Conservation (phyloP, 2,113 vertebrate species). For the Takifugu flavidus region DNA sequence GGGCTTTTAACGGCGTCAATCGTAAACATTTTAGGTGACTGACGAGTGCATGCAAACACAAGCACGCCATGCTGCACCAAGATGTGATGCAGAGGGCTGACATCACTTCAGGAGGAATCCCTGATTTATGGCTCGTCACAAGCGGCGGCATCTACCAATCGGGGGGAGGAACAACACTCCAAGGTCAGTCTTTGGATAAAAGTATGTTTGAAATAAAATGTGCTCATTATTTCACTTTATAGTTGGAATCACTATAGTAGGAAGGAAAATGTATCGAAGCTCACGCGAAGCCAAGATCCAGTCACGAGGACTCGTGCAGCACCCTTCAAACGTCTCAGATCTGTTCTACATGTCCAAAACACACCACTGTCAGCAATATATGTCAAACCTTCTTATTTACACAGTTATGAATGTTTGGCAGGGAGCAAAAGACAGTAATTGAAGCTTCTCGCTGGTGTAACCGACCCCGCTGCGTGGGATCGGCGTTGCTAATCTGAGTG, state of each 20-base stretch:
- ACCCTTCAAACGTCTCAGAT: too few relatives aligned
- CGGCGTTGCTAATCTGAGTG: constrained; percentile 50
- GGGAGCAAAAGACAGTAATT: constrained; percentile 1
- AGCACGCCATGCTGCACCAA: constrained; percentile 52
- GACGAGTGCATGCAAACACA: constrained; percentile 2
- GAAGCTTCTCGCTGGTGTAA: constrained; percentile 24
- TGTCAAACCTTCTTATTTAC: too few relatives aligned
- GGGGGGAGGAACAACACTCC: constrained; percentile 32
- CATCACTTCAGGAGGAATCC: constrained; percentile 65
- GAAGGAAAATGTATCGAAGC: too few relatives aligned
- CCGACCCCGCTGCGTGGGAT: constrained; percentile 34
- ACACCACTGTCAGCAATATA: too few relatives aligned
- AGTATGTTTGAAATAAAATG: not conserved
- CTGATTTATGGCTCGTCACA: constrained; percentile 51
- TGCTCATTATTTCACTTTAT: too few relatives aligned
- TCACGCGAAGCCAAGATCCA: too few relatives aligned
- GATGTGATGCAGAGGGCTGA: constrained; percentile 68
- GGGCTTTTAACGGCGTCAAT: too few relatives aligned
- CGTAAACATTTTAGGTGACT: too few relatives aligned
- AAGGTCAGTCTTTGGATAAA: constrained; percentile 55
- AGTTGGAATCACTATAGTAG: too few relatives aligned
- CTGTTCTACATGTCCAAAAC: too few relatives aligned
- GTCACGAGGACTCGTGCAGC: too few relatives aligned
- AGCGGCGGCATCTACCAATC: constrained; percentile 27
- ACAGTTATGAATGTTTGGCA: too few relatives aligned